Evolutionary conservation across 2,888 invertebrate genomes (phyloP).

Genomic region (Synergus laeviventris): DNA sequence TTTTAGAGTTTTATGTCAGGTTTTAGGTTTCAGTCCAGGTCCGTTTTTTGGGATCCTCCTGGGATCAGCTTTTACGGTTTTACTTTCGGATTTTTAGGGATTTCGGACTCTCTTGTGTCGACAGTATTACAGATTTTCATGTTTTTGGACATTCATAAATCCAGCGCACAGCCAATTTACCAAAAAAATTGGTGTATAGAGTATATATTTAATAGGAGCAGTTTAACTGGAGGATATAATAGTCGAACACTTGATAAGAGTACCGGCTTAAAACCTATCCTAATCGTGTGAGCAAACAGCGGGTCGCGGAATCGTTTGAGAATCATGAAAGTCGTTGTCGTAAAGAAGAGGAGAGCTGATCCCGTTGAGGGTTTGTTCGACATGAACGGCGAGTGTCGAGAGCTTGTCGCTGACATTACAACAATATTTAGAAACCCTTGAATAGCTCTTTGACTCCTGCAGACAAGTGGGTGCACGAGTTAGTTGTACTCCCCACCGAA

Average conservation of each 20-base stretch:
- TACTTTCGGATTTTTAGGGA: too few relatives aligned
- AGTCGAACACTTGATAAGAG: slow-evolving; percentile 47
- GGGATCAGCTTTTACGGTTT: too few relatives aligned
- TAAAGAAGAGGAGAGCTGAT: slow-evolving; percentile 69
- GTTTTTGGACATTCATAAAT: too few relatives aligned
- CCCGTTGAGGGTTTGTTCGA: slow-evolving; percentile 65
- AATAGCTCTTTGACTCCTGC: slow-evolving; percentile 62
- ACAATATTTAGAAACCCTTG: slow-evolving; percentile 68
- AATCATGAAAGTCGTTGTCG: slow-evolving; percentile 55
- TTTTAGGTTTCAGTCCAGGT: too few relatives aligned
- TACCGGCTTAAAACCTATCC: slow-evolving; percentile 54
- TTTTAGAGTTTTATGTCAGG: too few relatives aligned
- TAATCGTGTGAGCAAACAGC: slow-evolving; percentile 62
- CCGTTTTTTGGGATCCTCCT: too few relatives aligned
- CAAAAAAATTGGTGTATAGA: too few relatives aligned
- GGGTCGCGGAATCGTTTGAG: slow-evolving; percentile 57
- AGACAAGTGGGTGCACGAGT: slow-evolving; percentile 47
- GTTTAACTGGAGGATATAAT: slow-evolving; percentile 42
- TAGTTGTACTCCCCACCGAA: background rate
- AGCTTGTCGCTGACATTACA: slow-evolving; percentile 54
- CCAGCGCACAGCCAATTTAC: too few relatives aligned
- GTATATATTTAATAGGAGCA: background rate
- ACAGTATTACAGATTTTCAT: too few relatives aligned
- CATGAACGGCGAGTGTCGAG: slow-evolving; percentile 64
- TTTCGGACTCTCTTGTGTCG: too few relatives aligned